Evolutionary conservation across 2,797 vertebrate species (phyloP).

Genomic region (Gymnopithys bicolor): DNA sequence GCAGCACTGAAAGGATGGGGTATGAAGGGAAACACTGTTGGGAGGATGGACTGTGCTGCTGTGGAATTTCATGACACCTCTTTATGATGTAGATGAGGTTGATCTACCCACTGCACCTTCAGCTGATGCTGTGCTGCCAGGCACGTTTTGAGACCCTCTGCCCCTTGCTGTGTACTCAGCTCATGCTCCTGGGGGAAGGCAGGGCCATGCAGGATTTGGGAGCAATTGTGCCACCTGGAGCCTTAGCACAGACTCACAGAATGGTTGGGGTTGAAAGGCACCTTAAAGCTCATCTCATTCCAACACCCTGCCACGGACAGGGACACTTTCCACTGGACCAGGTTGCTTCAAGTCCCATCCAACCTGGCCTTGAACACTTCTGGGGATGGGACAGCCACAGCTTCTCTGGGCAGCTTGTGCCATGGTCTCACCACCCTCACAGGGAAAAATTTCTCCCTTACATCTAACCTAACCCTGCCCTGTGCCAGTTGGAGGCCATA

Average conservation of each 20-base stretch:
- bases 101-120: background rate
- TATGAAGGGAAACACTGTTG: background rate
- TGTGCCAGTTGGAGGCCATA: background rate
- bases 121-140: rapidly evolving
- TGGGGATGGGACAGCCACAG: background rate
- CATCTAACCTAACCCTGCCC: background rate
- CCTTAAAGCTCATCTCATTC: background rate
- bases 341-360: rapidly evolving
- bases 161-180: background rate
- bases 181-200: background rate
- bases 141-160: background rate
- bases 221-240: background rate
- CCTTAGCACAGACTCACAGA: background rate
- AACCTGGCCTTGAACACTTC: background rate
- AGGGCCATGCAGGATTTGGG: background rate
- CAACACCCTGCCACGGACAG: rapidly evolving
- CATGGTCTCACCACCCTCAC: background rate
- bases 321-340: background rate
- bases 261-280: background rate
- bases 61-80: background rate
- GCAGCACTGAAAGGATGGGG: background rate
- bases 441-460: background rate
- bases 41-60: background rate
- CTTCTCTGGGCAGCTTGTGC: background rate
- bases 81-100: rapidly evolving